Evolutionary conservation across 2,888 invertebrate species (phyloP).

Genomic region (Thymelicus acteon): DNA sequence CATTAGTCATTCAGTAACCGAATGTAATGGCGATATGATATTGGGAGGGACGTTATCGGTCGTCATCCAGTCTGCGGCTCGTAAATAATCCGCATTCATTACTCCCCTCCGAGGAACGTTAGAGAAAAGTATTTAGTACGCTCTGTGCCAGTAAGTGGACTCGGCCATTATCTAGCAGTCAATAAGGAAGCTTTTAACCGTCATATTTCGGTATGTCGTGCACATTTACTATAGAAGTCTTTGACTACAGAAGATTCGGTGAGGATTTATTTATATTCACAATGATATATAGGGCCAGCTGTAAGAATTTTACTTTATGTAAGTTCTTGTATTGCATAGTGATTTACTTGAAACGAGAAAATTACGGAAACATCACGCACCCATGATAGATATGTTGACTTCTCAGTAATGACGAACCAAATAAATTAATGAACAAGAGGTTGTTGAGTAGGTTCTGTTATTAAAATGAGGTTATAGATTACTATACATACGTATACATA

Average conservation of each 20-base stretch:
- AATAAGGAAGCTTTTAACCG: slow-evolving; percentile 38
- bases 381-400: too few species aligned
- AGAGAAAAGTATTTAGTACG: slow-evolving; percentile 66
- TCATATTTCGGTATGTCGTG: slow-evolving; percentile 31
- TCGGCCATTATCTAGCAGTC: slow-evolving; percentile 42
- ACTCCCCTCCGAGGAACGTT: slow-evolving; percentile 58
- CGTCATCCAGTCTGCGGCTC: slow-evolving; percentile 66
- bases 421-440: too few species aligned
- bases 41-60: slow-evolving; percentile 70
- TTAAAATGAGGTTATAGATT: too few species aligned
- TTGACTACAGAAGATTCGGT: neutral
- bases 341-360: too few species aligned
- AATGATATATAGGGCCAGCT: too few species aligned
- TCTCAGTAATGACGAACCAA: too few species aligned
- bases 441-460: too few species aligned
- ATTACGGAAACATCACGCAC: too few species aligned
- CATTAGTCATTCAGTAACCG: slow-evolving; percentile 62
- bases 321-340: too few species aligned
- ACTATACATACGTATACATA: too few species aligned
- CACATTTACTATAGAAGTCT: neutral
- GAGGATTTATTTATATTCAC: neutral
- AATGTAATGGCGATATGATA: slow-evolving; percentile 71
- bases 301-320: too few species aligned
- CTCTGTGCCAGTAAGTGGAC: slow-evolving; percentile 50
- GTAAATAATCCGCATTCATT: slow-evolving; percentile 75